Base-by-base conservation (phyloP, 53 echinoderm and acorn worm species). In the Echinarachnius parma region DNA sequence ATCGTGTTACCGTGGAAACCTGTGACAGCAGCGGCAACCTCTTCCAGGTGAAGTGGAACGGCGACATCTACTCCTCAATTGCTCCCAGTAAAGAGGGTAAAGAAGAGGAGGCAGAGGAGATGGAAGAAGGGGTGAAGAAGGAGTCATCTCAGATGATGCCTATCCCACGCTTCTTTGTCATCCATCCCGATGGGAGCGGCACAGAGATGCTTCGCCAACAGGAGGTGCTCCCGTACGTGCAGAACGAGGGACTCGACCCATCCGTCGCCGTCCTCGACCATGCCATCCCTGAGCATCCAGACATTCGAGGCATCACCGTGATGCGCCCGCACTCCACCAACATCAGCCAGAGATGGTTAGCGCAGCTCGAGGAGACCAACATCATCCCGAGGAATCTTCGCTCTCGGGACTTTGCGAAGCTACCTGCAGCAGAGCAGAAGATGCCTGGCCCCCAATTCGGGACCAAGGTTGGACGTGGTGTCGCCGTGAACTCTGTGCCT, bases 221-320 rank as follows among this genome's bases (percentile, higher is more conserved):
- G 1, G 88, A 96, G 50, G 37, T 96, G 20, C 37, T 34, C 34
- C 79, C 66, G 0, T 96, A 87, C 45, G 37, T 91, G 19, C 79
- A 79, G 32, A 62, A 64, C 18, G 83, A 87, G 20, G 85, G 82
- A 29, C 46, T 78, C 56, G 96, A 96, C 58, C 96, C 91, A 15
- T 70, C 78, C 31, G 78, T 92, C 14, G 96, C 96, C 31, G 78
- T 96, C 56, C 75, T 96, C 42, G 55, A 64, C 4, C 91, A 96
- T 39, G 79, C 91, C 2, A 62, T 96, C 30, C 79, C 96, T 2
- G 96, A 96, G 35, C 87, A 96, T 47, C 96, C 96, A 13, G 85
- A 92, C 21, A 78, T 96, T 23, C 78, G 79, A 1, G 96, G 96
- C 22, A 66, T 96, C 80, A 96, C 91, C 21, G 53, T 96, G 55